Evolutionary conservation across 1,140 invertebrate species (phyloP).

Genomic region (Drosophila cardini): DNA sequence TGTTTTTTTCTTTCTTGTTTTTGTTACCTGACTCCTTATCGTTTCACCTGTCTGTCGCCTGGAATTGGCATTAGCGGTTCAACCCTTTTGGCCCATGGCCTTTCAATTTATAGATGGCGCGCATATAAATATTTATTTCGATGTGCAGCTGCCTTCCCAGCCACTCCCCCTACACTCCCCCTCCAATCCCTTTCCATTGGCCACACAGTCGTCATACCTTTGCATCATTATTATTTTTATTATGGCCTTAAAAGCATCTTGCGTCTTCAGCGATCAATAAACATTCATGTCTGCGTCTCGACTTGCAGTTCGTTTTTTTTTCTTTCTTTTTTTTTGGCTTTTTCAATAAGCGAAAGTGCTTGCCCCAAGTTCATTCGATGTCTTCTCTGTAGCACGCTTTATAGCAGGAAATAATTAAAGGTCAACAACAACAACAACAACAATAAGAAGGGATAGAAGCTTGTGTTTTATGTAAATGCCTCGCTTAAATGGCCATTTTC

Average conservation of each 20-base stretch:
- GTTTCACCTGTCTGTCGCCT: constrained; percentile 75
- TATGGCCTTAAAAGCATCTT: constrained; percentile 75
- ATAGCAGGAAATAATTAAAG: constrained; percentile 71
- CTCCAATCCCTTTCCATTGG: too few species aligned
- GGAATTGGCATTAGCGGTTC: constrained; percentile 50
- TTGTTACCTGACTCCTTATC: constrained; percentile 11
- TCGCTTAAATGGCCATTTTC: constrained; percentile 17
- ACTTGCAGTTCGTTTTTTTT: constrained; percentile 48
- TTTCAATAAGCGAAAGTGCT: constrained; percentile 82
- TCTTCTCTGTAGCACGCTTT: constrained; percentile 5
- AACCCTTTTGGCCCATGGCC: constrained; percentile 64
- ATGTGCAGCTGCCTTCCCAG: constrained; percentile 60
- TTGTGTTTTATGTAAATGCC: constrained; percentile 30
- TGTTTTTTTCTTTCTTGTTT: not conserved
- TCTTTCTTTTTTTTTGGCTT: constrained; percentile 43
- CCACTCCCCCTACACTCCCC: not conserved
- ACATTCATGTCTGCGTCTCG: constrained; percentile 60
- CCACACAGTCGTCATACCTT: constrained; percentile 61
- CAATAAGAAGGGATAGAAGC: too few species aligned
- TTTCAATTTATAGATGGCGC: constrained; percentile 80
- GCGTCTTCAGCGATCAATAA: constrained; percentile 67
- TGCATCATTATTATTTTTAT: constrained; percentile 83
- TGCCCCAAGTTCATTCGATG: constrained; percentile 30
- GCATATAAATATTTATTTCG: constrained; percentile 84
- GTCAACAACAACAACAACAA: constrained; percentile 56